Conservation (phyloP, 2,113 vertebrate genomes). For the Beaufortia kweichowensis region DNA sequence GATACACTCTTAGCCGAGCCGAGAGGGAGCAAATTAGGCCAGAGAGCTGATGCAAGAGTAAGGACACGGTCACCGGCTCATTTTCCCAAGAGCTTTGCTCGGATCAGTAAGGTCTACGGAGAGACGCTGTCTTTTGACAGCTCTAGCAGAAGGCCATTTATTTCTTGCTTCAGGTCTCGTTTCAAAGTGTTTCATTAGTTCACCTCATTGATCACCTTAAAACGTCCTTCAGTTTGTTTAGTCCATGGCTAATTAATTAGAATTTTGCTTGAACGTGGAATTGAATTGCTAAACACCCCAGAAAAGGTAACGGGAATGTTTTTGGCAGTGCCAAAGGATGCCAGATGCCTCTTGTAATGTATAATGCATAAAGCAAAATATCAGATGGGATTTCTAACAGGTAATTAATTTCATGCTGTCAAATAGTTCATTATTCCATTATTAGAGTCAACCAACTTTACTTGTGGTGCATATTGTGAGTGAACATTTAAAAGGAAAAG, state of each 20-base stretch:
- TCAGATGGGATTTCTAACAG: conserved; percentile 12
- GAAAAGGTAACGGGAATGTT: background rate
- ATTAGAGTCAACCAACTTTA: background rate
- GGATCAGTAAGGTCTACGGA: background rate
- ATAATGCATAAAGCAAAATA: conserved; percentile 21
- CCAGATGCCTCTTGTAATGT: conserved; percentile 29
- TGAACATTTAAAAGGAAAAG: no score
- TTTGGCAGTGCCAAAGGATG: background rate
- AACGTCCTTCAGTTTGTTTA: conserved; percentile 33
- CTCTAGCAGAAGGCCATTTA: background rate
- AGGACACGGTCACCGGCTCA: conserved; percentile 5
- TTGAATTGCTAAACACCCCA: conserved; percentile 21
- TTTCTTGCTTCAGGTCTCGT: background rate
- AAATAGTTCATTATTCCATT: background rate
- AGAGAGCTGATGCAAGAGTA: conserved; percentile 11
- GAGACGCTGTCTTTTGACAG: background rate
- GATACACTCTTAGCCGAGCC: background rate
- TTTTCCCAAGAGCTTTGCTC: conserved; percentile 19
- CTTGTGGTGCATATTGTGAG: background rate
- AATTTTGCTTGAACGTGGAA: background rate
- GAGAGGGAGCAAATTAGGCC: conserved; percentile 20
- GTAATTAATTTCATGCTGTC: background rate
- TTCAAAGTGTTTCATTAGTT: conserved; percentile 18
- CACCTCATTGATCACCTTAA: conserved; percentile 44
- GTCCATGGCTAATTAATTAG: conserved; percentile 36